Evolutionary conservation across 2,797 vertebrate species (phyloP), one percentile per base, ranked within the genome.

Genomic region (Gymnocypris eckloni): DNA sequence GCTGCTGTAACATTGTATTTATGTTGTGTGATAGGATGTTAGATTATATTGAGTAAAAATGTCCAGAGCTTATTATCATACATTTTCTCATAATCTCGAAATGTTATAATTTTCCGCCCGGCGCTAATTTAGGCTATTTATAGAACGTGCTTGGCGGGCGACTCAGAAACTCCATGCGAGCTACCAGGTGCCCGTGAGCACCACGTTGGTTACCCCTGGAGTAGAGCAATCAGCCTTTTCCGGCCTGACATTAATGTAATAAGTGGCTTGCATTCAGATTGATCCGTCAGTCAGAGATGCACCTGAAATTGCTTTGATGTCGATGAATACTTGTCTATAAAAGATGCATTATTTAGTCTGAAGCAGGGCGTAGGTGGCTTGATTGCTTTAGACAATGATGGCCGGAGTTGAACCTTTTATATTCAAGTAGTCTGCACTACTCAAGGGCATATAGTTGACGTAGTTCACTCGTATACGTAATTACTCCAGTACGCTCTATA

Each of bases 311-410:
- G 61, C 72, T 83, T 83, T 76, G 70, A 82, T 61, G 71, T 76
- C 18, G 18, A 50, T 76, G 72, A 83, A 83, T 76, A 28, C 69
- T 70, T 6, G 69, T 70, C 28, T 18, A 16, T 69, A 16, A 70
- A 70, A 82, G 81, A 82, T 11, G 43, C 16, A 20, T 76, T 50
- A 39, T 83, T 67, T 67, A 64, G 28, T 37, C 25, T 77, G 71
- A 83, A 77, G 72, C 76, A 72, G 59, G 56, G 25, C 15, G 56
- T 76, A 83, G 82, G 72, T 83, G 82, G 82, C 45, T 3, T 15
- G 39, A 82, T 72, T 43, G 80, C 48, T 81, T 81, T 71, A 54
- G 48, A 50, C 10, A 39, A 39, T 43, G 48, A 43, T 41, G 52
- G 69, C 50, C 15, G 0, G 52, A 71, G 15, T n/a, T 28, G 33